phyloP scores from a whole-genome alignment of 2,888 invertebrate genomes.

The Elegia similella region DNA sequence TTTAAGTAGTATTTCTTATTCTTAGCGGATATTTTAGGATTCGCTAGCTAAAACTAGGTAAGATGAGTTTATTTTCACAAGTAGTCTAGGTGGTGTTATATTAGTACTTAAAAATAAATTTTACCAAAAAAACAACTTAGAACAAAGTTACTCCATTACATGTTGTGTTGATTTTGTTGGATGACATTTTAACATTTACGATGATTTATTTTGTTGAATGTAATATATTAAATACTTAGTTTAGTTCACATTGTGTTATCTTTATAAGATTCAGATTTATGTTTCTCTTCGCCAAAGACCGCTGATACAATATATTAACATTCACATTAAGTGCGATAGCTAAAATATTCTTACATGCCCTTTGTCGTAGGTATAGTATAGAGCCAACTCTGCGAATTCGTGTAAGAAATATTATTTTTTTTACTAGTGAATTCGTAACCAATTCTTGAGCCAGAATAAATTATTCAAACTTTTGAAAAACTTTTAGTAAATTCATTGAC shows the following conservation, averaged over 20 bases:
- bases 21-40: conserved; percentile 29
- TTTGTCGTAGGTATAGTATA: no score
- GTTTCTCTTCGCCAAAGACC: conserved; percentile 65
- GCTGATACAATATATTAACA: conserved; percentile 9
- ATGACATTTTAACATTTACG: conserved; percentile 40
- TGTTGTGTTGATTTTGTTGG: conserved; percentile 55
- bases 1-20: conserved; percentile 7
- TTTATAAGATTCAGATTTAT: conserved; percentile 30
- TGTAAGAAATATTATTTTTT: no score
- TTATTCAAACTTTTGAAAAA: no score
- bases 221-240: conserved; percentile 58
- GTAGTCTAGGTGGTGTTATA: conserved; percentile 58
- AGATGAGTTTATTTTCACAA: conserved; percentile 56
- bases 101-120: conserved; percentile 73
- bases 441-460: no score
- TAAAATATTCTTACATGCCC: no score
- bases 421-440: no score
- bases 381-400: no score
- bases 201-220: conserved; percentile 57
- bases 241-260: conserved; percentile 36
- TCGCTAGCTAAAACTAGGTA: conserved; percentile 34
- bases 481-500: no score
- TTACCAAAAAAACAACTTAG: conserved; percentile 69
- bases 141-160: conserved; percentile 65
- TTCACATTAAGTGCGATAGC: no score